Percentiles rank a stretch among this genome's conserved stretches.
These are phyloP conservation scores for Pristionchus japonicus DNA, from an alignment of 2,888 invertebrate species.

Conservation along the genomic window DNA sequence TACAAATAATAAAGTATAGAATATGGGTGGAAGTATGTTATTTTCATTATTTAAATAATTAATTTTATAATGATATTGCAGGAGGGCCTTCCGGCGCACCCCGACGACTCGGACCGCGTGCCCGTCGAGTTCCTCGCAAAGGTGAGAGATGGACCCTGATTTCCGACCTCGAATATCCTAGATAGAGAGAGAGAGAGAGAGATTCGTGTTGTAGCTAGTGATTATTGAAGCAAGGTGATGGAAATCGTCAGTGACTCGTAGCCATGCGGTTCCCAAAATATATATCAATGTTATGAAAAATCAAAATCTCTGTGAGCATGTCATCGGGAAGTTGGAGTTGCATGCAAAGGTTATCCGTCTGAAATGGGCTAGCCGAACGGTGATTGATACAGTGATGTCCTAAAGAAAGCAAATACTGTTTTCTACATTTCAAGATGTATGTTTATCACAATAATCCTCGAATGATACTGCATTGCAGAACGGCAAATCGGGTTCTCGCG, in stretches of 20 bases:
- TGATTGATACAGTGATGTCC: too few relatives aligned
- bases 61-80: background rate
- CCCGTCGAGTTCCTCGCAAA: slow-evolving; percentile 54
- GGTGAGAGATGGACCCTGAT: background rate
- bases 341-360: too few relatives aligned
- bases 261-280: too few relatives aligned
- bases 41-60: background rate
- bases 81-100: slow-evolving; percentile 53
- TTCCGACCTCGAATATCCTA: background rate
- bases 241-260: too few relatives aligned
- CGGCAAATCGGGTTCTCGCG: background rate
- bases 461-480: too few relatives aligned
- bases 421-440: too few relatives aligned
- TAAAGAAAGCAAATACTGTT: too few relatives aligned
- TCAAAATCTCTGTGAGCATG: background rate
- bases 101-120: slow-evolving; percentile 59
- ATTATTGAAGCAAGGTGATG: background rate
- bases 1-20: background rate
- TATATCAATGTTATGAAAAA: too few relatives aligned
- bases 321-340: too few relatives aligned
- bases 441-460: too few relatives aligned
- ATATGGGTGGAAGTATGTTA: background rate
- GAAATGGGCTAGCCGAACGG: too few relatives aligned
- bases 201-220: background rate
- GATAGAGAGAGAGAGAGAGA: too few relatives aligned